Conservation (phyloP, 2,113 vertebrate species). For the Albula goreensis region DNA sequence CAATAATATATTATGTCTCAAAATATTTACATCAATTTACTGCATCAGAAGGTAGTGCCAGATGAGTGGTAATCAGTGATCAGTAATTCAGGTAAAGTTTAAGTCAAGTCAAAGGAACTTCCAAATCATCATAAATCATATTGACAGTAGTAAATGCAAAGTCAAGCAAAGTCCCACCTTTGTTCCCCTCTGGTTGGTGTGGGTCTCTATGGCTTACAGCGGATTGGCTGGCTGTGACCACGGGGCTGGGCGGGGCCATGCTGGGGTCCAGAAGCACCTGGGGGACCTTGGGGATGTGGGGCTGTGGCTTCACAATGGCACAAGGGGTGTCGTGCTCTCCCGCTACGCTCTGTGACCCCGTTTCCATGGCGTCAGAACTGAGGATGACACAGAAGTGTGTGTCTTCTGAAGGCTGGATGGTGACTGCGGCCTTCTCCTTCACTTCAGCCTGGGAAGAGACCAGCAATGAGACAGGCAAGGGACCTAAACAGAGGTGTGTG, state of each 20-base stretch:
- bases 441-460: constrained; percentile 75
- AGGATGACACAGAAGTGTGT: constrained; percentile 96
- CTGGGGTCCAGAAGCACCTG: constrained; percentile 4
- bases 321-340: constrained; percentile 64
- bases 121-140: too few species aligned
- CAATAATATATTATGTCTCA: too few species aligned
- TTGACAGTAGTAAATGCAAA: too few species aligned
- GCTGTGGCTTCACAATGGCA: constrained; percentile 85
- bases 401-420: constrained; percentile 88
- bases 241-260: constrained; percentile 20
- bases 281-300: constrained; percentile 71
- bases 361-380: constrained; percentile 78
- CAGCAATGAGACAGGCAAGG: not conserved
- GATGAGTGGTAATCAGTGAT: too few species aligned
- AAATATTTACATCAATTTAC: too few species aligned
- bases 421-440: constrained; percentile 82
- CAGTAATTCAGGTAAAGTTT: too few species aligned
- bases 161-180: too few species aligned
- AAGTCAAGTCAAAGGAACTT: too few species aligned
- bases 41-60: too few species aligned
- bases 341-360: constrained; percentile 63
- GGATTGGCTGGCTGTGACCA: constrained; percentile 31
- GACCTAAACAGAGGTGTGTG: not conserved
- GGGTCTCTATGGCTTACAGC: constrained; percentile 40
- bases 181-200: constrained; percentile 34